These are phyloP conservation scores for Cynoglossus semilaevis DNA, from an alignment of 2,113 vertebrate genomes.

Conservation along the genomic window DNA sequence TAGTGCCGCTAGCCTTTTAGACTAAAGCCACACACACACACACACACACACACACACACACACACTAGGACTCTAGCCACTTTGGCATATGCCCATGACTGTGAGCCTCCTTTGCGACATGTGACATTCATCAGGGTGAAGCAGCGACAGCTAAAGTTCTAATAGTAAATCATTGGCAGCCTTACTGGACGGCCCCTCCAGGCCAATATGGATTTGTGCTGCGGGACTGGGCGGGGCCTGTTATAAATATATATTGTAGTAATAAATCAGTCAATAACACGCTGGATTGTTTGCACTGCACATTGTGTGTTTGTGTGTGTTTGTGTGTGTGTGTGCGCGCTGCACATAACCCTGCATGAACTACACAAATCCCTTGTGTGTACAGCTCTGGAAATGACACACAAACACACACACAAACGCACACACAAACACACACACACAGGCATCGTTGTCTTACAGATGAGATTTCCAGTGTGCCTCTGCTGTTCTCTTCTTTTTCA, in stretches of 20 bases:
- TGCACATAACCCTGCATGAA: too few species aligned
- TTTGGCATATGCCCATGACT: slow-evolving; percentile 30
- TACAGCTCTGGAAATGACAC: not conserved
- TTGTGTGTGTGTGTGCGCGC: not conserved
- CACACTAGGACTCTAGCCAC: not conserved
- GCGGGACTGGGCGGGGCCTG: slow-evolving; percentile 33
- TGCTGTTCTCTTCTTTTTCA: not conserved
- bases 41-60: slow-evolving; percentile 10
- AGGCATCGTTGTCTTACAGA: slow-evolving; percentile 11
- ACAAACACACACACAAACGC: slow-evolving; percentile 5
- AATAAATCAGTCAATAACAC: slow-evolving; percentile 65
- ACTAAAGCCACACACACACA: slow-evolving; percentile 10
- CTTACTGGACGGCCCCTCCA: slow-evolving; percentile 56
- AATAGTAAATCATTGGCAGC: slow-evolving; percentile 67
- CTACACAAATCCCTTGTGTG: too few species aligned
- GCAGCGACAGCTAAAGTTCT: slow-evolving; percentile 55
- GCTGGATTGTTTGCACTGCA: slow-evolving; percentile 14
- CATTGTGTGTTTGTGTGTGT: not conserved
- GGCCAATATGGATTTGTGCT: slow-evolving; percentile 61
- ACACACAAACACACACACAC: slow-evolving; percentile 16
- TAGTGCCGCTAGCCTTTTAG: too few species aligned
- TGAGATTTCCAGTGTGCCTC: slow-evolving; percentile 23
- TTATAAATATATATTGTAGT: slow-evolving; percentile 37
- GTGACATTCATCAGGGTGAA: slow-evolving; percentile 57
- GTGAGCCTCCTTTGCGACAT: slow-evolving; percentile 28